These are phyloP conservation scores for Lagorchestes hirsutus DNA, from an alignment of 2,797 vertebrate species.

Conservation along the genomic window DNA sequence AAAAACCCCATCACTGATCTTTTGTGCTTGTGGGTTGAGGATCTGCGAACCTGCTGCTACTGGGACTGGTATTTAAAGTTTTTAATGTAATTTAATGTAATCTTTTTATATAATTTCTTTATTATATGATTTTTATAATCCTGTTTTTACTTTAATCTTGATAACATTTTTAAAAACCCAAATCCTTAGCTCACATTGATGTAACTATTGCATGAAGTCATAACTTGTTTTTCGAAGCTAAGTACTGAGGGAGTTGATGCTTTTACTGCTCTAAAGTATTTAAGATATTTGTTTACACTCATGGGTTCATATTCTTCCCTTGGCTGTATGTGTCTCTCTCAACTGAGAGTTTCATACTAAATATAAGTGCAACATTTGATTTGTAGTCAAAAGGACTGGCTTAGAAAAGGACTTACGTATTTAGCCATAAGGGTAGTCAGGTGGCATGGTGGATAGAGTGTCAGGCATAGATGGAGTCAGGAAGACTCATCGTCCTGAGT, in stretches of 20 bases:
- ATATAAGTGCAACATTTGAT: not conserved
- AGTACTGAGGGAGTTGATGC: not conserved
- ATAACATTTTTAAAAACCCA: not conserved
- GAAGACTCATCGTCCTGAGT: not conserved
- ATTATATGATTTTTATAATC: not conserved
- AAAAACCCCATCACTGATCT: too few relatives aligned
- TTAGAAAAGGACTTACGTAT: not conserved
- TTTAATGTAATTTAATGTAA: not conserved
- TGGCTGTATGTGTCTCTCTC: not conserved
- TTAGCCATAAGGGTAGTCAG: not conserved
- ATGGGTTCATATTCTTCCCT: not conserved
- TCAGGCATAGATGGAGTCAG: not conserved
- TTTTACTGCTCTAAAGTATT: not conserved
- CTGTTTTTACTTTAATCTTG: not conserved
- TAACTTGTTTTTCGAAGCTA: not conserved
- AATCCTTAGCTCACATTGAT: not conserved
- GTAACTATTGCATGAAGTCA: not conserved
- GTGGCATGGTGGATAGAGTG: not conserved
- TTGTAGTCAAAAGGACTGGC: not conserved
- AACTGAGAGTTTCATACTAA: not conserved
- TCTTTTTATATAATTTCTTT: not conserved
- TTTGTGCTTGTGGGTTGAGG: too few relatives aligned
- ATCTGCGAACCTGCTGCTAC: too few relatives aligned
- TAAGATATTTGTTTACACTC: not conserved
- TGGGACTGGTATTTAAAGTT: too few relatives aligned